Evolutionary conservation across 2,113 vertebrate genomes (phyloP), one percentile per base, ranked within the genome.

Genomic region (Collichthys lucidus): DNA sequence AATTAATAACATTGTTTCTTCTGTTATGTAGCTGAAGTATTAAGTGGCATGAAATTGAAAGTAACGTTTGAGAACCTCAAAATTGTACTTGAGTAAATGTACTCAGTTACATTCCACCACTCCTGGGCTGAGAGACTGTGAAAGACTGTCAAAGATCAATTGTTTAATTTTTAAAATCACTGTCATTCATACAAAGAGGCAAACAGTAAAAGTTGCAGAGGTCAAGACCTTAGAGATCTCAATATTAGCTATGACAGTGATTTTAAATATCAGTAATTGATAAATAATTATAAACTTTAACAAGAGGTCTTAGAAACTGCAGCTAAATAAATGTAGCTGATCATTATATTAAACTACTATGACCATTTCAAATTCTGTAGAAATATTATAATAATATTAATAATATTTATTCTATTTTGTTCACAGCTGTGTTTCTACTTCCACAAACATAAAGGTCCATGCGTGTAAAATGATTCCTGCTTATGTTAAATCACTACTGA

Each of bases 401-500:
- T 26, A 26, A 26, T 26, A 26, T 26, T 22, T 12, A 35, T n/a
- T 67, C 10, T 20, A n/a, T 35, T 20, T 12, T 52, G n/a, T 68
- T 52, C 26, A 11, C 24, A 20, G n/a, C 17, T 4, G 17, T 16
- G 20, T 22, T 55, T 14, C 35, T 22, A 19, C 8, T 14, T 60
- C 16, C n/a, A 52, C 7, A 10, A 26, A 57, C 24, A 66, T 44
- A 44, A 66, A 9, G 35, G 35, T 40, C 5, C 7, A 2, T 40
- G 7, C 9, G 35, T 40, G 50, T n/a, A 16, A 68, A 49, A 63
- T 20, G 44, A 26, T 65, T 9, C 49, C 19, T 56, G 44, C 61
- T 15, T 46, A 46, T 4, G 44, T 65, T 77, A 47, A 60, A 76
- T 76, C 56, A 49, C 20, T 65, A 62, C 24, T 53, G 46, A 26